Percentiles rank a stretch among this genome's conserved stretches.
These are phyloP conservation scores for Chamaea fasciata DNA, from an alignment of 2,113 vertebrate species.

Conservation along the genomic window DNA sequence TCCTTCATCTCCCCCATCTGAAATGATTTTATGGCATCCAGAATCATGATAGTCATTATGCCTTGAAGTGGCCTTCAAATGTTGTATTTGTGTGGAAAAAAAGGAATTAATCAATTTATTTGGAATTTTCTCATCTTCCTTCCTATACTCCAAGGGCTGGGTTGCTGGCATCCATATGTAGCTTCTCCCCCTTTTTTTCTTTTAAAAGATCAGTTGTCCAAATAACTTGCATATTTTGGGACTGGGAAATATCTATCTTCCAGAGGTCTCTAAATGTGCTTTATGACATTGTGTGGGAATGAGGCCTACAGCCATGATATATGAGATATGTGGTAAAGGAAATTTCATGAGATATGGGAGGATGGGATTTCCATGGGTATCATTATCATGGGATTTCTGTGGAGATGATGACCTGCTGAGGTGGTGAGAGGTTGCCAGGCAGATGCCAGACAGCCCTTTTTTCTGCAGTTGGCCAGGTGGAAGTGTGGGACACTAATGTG, in stretches of 20 bases:
- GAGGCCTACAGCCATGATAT: neutral
- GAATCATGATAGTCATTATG: neutral
- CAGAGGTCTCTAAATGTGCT: neutral
- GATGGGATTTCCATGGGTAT: neutral
- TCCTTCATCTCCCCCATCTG: neutral
- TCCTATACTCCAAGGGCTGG: neutral
- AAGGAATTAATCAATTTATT: neutral
- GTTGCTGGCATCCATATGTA: neutral
- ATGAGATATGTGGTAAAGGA: accelerated
- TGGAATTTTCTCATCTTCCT: neutral
- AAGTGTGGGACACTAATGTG: neutral
- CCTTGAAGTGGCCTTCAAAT: neutral
- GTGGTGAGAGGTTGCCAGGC: neutral
- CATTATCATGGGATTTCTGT: neutral
- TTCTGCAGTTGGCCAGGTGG: accelerated
- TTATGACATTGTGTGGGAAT: neutral
- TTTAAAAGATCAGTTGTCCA: neutral
- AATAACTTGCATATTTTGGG: neutral
- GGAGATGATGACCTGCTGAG: neutral
- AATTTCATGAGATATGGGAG: neutral
- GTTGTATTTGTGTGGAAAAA: neutral
- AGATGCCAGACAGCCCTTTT: neutral
- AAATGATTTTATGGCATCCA: neutral
- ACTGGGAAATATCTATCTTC: neutral
- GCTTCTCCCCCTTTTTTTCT: neutral